Percentiles rank a stretch among this genome's conserved stretches.
phyloP scores from a whole-genome alignment of 2,888 invertebrate species.

The Dolomedes plantarius region DNA sequence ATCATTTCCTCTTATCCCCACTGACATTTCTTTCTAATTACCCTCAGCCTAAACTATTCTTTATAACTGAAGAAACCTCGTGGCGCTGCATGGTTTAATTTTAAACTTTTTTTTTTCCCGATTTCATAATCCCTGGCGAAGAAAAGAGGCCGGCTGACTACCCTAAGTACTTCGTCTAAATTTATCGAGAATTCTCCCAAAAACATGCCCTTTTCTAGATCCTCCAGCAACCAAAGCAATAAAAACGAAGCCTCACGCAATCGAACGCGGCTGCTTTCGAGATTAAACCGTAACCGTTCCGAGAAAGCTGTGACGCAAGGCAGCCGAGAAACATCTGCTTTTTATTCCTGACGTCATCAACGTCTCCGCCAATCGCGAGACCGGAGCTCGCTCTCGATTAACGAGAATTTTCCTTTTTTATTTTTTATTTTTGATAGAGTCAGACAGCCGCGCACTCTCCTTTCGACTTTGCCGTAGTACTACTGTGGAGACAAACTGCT shows the following conservation, averaged over 20 bases:
- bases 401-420: conserved; percentile 49
- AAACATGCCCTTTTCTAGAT: not conserved
- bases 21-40: not conserved
- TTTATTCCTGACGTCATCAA: conserved; percentile 30
- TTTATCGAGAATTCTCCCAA: conserved; percentile 9
- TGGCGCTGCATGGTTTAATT: not conserved
- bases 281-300: conserved; percentile 29
- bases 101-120: not conserved
- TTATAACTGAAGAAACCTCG: not conserved
- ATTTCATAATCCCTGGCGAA: not conserved
- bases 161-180: conserved; percentile 2
- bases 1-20: not conserved
- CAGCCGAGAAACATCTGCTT: conserved; percentile 44
- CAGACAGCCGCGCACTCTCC: not conserved
- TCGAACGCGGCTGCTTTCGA: not conserved
- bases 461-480: not conserved
- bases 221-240: not conserved
- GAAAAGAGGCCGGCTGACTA: not conserved
- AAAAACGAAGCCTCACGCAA: conserved; percentile 4
- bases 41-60: not conserved
- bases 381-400: conserved; percentile 22
- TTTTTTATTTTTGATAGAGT: conserved; percentile 1
- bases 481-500: not conserved
- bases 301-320: conserved; percentile 18
- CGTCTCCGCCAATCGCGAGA: conserved; percentile 25